These are phyloP conservation scores for Saccopteryx bilineata DNA, from an alignment of 2,113 vertebrate species.

Conservation along the genomic window DNA sequence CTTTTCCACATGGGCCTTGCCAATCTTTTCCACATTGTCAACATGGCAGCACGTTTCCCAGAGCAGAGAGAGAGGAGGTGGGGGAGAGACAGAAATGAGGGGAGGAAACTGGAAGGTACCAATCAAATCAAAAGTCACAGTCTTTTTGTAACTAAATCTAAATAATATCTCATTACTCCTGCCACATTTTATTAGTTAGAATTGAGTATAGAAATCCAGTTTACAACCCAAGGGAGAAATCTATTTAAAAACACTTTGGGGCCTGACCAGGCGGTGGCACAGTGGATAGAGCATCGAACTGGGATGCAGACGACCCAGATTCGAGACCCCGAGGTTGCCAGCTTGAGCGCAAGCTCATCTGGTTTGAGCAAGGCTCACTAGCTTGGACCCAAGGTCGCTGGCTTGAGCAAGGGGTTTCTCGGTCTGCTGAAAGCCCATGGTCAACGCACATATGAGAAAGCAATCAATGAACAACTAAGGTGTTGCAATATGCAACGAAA, in stretches of 20 bases:
- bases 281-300: too few species aligned
- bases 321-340: too few species aligned
- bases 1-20: background rate
- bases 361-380: too few species aligned
- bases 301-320: too few species aligned
- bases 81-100: background rate
- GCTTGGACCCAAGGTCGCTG: too few species aligned
- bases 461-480: too few species aligned
- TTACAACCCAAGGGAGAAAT: background rate
- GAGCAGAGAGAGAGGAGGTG: background rate
- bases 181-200: background rate
- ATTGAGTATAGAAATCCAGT: background rate
- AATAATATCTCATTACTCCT: background rate
- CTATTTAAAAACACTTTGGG: background rate
- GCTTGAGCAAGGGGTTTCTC: too few species aligned
- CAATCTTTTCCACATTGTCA: background rate
- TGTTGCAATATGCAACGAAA: too few species aligned
- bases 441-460: too few species aligned
- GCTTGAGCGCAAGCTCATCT: too few species aligned
- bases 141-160: background rate
- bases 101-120: background rate
- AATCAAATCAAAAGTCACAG: background rate
- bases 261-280: background rate
- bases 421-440: too few species aligned
- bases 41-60: background rate